Evolutionary conservation across 2,888 invertebrate genomes (phyloP), one percentile per base, ranked within the genome.

Genomic region (Tenthredo mesomela): DNA sequence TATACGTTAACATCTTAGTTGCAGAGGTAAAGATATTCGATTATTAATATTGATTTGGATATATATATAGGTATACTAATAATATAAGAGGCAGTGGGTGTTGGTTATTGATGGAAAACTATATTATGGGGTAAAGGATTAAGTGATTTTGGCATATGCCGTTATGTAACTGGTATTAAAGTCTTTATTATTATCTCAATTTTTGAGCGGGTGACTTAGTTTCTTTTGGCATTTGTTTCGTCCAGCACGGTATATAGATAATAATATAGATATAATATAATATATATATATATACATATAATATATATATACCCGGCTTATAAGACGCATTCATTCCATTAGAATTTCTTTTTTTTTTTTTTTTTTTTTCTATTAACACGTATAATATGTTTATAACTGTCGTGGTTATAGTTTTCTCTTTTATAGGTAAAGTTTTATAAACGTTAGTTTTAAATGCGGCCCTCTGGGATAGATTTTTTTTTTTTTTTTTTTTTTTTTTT

Each of bases 131-230:
- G 82, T 67, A 67, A 67, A 37, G 83, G 83, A 71, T 83, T 61
- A 71, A 85, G 82, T 85, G 85, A 85, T 67, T 78, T 71, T 50
- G 88, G 87, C 88, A 86, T 78, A 78, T 67, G 89, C 89, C 89
- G 86, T 90, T 90, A 89, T 88, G 85, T 91, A 89, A 89, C 89
- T 91, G 91, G 91, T 92, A 92, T 92, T 93, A 92, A 92, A 93
- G 89, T 90, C 91, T 91, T 92, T 91, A 91, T 92, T 93, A 92
- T 92, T 91, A 92, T 91, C 91, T 92, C 90, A 91, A 90, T 90
- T 89, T 88, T 91, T 92, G 91, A 92, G 92, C 91, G 91, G 88
- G 88, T 90, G 88, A 88, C 88, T 90, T 89, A 88, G 88, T 87
- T 86, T 87, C 82, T 85, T 86, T 86, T 86, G 87, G 84, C 82